Evolutionary conservation across 2,888 invertebrate species (phyloP), one percentile per base, ranked within the genome.

Genomic region (Amphipoea lucens): DNA sequence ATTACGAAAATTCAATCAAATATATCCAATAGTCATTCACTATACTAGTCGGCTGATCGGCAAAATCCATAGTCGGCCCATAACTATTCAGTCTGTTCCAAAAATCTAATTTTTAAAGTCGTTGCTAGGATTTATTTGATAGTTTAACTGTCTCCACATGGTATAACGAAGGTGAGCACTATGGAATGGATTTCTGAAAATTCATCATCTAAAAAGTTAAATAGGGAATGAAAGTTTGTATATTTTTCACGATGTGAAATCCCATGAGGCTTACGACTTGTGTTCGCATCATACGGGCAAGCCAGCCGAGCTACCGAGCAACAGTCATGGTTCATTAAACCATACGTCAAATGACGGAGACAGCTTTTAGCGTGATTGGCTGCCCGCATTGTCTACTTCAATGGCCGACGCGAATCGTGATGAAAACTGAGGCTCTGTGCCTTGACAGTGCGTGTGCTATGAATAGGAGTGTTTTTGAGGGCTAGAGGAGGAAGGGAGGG

Each of bases 311-410:
- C 60, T 45, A 12, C n/a, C n/a, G 36, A 65, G 73, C 42, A 62
- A 29, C 60, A 73, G 72, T 51, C 78, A 29, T 45, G 40, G 67
- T 70, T 66, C 79, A 69, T 65, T 76, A 71, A 51, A 45, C 68
- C 65, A 72, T n/a, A 63, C 71, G 74, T 74, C 87, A 82, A 67
- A 78, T 74, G 71, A 68, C 63, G 80, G 57, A 65, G 87, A 66
- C 69, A 66, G 89, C 89, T 89, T 86, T 89, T 89, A 89, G 87
- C 70, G 57, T 76, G 90, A 89, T 89, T 89, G 86, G 87, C 81
- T 78, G 62, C 67, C 74, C 57, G 74, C 54, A 88, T 87, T 86
- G 90, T 87, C 66, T 54, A 62, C 66, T 42, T 74, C 76, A 82
- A 80, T 77, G 83, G 68, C 12, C 48, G 67, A 48, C 29, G 42